Evolutionary conservation across 2,888 invertebrate genomes (phyloP).

Genomic region (Lomographa bimaculata): DNA sequence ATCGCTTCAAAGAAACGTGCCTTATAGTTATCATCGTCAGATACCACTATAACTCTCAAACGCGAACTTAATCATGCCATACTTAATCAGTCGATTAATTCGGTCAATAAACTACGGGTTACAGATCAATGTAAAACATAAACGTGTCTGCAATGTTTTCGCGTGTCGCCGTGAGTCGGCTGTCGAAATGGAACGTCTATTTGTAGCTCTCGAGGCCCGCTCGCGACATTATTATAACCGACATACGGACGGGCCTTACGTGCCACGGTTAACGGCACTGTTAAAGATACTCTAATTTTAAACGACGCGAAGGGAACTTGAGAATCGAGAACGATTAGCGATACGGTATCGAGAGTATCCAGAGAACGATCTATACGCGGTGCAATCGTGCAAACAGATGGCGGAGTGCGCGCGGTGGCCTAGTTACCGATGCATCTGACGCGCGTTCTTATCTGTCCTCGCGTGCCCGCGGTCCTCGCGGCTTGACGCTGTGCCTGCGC

Average conservation of each 20-base stretch:
- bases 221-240: constrained; percentile 74
- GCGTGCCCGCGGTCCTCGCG: constrained; percentile 32
- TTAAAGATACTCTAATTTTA: constrained; percentile 44
- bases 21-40: too few species aligned
- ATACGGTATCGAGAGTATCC: constrained; percentile 10
- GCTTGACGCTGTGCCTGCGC: constrained; percentile 33
- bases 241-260: constrained; percentile 67
- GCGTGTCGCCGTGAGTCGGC: constrained; percentile 72
- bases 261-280: constrained; percentile 52
- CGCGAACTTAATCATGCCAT: constrained; percentile 8
- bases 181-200: constrained; percentile 80
- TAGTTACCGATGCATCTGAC: constrained; percentile 72
- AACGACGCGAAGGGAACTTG: constrained; percentile 33
- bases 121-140: constrained; percentile 58
- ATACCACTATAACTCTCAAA: constrained; percentile 5
- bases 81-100: constrained; percentile 13
- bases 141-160: constrained; percentile 71
- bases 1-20: too few species aligned
- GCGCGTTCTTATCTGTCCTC: constrained; percentile 56
- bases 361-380: constrained; percentile 40
- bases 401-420: constrained; percentile 68
- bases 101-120: constrained; percentile 36
- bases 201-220: constrained; percentile 79
- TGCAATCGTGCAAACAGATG: constrained; percentile 62
- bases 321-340: constrained; percentile 19